Evolutionary conservation across 2,888 invertebrate genomes (phyloP), one percentile per base, ranked within the genome.

Genomic region (Lottia scabra): DNA sequence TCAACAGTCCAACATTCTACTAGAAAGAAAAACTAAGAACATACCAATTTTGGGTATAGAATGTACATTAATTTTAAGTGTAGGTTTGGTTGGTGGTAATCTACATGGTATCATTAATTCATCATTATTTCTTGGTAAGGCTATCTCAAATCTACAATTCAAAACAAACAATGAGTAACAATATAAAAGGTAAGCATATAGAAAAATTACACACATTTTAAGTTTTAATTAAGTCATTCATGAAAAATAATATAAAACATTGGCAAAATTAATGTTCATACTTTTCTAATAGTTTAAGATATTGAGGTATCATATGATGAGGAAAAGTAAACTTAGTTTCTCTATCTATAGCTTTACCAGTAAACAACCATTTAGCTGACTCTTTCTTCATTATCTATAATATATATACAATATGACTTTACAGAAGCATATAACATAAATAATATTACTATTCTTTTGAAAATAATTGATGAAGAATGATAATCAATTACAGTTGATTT

Each of bases 241-340:
- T n/a, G n/a, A n/a, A n/a, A n/a, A n/a, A n/a, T n/a, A 6, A 6
- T 38, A 10, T 38, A 10, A 8, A 38, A 8, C 3, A 38, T 8
- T 38, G 38, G 10, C 5, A 38, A 8, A 38, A 38, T 8, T 8
- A 38, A 5, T 1, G 10, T 38, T 76, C 83, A 78, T 75, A 88
- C 87, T 86, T 88, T 77, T 87, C 86, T 26, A 88, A 72, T 19
- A 88, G 78, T 63, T 83, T 80, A 19, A 88, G 80, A 65, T 87
- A 88, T 75, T 87, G 87, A 0, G 87, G 87, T 19, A 88, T 85
- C 13, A 86, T 79, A 8, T 75, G 69, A 6, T 79, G 73, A 4
- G 87, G 87, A 70, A 86, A 87, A 0, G 76, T 73, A 71, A 81
- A 85, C 15, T 71, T 69, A 27, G 56, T 72, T 5, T 82, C 79